Evolutionary conservation across 2,113 vertebrate species (phyloP).

Genomic region (Spermophilus dauricus): DNA sequence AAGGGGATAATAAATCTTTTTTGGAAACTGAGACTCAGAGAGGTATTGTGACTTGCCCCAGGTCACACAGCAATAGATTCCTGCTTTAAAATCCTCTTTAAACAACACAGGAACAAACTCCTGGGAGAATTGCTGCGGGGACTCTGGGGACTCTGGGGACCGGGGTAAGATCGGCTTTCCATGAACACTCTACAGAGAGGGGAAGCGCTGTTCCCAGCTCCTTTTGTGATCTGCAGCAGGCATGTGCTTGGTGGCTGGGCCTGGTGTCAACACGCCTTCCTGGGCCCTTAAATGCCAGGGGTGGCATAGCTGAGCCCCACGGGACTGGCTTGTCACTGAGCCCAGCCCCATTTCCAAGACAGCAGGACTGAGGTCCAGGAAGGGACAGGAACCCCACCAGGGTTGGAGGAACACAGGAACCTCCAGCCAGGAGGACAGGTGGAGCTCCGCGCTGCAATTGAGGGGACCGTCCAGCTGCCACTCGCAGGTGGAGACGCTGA

Average conservation of each 20-base stretch:
- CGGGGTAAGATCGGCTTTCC: neutral
- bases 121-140: neutral
- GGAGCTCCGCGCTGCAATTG: no score
- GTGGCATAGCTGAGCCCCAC: neutral
- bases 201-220: neutral
- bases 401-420: neutral
- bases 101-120: neutral
- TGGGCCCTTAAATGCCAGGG: neutral
- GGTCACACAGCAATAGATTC: neutral
- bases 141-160: neutral
- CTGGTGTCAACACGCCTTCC: neutral
- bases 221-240: neutral
- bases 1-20: neutral
- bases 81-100: neutral
- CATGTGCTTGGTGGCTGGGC: accelerated
- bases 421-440: no score
- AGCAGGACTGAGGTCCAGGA: neutral
- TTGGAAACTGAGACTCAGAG: constrained; percentile 8
- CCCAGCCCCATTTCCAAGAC: neutral
- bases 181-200: accelerated
- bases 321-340: neutral
- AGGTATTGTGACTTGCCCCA: neutral
- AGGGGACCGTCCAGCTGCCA: no score
- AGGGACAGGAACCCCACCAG: neutral
- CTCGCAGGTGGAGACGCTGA: no score